Conservation (phyloP, 2,888 invertebrate genomes). For the Lithophane socia region DNA sequence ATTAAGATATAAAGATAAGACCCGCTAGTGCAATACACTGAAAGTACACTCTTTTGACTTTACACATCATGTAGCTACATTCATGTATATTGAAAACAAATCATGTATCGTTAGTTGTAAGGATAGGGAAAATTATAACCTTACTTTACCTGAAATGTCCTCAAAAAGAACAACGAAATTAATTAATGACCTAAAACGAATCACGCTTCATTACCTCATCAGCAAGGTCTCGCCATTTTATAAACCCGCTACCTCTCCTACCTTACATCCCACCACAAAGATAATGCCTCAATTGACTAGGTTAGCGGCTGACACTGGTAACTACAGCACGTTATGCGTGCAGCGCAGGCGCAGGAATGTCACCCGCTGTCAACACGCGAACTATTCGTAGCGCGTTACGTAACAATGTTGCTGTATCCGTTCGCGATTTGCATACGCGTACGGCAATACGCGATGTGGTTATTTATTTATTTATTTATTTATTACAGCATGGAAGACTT, state of each 20-base stretch:
- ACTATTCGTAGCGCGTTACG: constrained; percentile 47
- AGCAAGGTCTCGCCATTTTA: not conserved
- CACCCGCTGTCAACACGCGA: constrained; percentile 51
- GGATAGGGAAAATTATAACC: too few relatives aligned
- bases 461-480: too few relatives aligned
- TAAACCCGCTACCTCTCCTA: constrained; percentile 17
- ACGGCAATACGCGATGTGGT: constrained; percentile 22
- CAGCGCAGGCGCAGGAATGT: constrained; percentile 60
- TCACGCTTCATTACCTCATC: not conserved
- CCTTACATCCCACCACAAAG: constrained; percentile 4
- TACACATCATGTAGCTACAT: not conserved
- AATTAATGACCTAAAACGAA: not conserved
- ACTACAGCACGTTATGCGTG: constrained; percentile 51
- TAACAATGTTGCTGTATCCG: constrained; percentile 58
- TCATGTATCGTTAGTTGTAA: not conserved
- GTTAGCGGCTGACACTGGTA: constrained; percentile 55
- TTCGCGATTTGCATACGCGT: constrained; percentile 53
- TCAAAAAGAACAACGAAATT: not conserved
- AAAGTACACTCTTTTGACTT: not conserved
- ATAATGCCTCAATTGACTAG: constrained; percentile 49
- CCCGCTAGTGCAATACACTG: not conserved
- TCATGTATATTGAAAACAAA: not conserved
- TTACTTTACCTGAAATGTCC: not conserved
- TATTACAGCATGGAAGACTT: too few relatives aligned
- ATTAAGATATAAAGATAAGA: constrained; percentile 4